These are phyloP conservation scores for Acromyrmex echinatior DNA, from an alignment of 1,140 invertebrate species.

Conservation along the genomic window DNA sequence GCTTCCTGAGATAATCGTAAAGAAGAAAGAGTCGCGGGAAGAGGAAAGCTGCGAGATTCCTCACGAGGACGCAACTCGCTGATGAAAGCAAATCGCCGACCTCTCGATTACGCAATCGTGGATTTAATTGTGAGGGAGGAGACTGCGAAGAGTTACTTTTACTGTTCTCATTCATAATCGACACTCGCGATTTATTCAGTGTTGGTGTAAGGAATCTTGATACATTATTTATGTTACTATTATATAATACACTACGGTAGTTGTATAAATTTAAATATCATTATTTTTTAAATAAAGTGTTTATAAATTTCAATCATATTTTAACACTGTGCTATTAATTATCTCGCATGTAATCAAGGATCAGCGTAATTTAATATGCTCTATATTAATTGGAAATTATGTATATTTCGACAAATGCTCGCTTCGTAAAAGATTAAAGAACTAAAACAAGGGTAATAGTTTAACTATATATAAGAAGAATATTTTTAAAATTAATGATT, in stretches of 20 bases:
- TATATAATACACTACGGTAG: background rate
- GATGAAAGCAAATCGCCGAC: conserved; percentile 40
- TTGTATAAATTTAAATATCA: background rate
- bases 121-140: conserved; percentile 16
- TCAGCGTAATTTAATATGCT: too few relatives aligned
- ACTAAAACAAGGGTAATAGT: too few relatives aligned
- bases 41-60: conserved; percentile 38
- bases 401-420: too few relatives aligned
- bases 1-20: conserved; percentile 41
- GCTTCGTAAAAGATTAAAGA: too few relatives aligned
- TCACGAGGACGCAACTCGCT: conserved; percentile 20
- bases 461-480: too few relatives aligned
- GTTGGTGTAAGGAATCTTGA: background rate
- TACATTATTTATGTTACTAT: background rate
- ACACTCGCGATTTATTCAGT: background rate
- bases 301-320: conserved; percentile 1
- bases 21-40: background rate
- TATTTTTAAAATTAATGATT: too few relatives aligned
- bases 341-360: too few relatives aligned
- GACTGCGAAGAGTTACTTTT: background rate
- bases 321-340: too few relatives aligned
- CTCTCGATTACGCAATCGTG: conserved; percentile 40
- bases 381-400: too few relatives aligned
- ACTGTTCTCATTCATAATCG: background rate
- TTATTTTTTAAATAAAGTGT: background rate